These are phyloP conservation scores for Gulo gulo DNA, from an alignment of 2,113 vertebrate genomes.

Conservation along the genomic window DNA sequence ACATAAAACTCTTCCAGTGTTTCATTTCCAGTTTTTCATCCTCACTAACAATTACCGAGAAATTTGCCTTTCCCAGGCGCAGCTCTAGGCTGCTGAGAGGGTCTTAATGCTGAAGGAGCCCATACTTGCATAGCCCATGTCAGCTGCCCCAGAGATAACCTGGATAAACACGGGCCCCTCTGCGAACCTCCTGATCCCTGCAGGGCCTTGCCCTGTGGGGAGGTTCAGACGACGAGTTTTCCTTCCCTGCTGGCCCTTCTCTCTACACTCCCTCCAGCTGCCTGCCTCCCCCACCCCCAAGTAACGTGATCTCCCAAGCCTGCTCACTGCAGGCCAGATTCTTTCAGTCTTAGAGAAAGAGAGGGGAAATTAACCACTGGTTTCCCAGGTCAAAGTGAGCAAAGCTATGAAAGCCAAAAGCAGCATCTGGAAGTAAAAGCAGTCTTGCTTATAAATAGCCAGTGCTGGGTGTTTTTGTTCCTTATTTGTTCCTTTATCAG, in stretches of 20 bases:
- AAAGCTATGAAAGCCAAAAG: not conserved
- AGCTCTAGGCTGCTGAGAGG: not conserved
- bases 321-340: constrained; percentile 82
- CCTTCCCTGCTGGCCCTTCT: constrained; percentile 68
- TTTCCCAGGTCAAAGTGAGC: constrained; percentile 35
- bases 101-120: accelerated
- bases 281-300: constrained; percentile 77
- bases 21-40: not conserved
- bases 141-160: not conserved
- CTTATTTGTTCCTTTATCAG: not conserved
- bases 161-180: constrained; percentile 57
- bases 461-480: not conserved
- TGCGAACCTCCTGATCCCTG: constrained; percentile 64
- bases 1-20: not conserved
- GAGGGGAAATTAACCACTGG: constrained; percentile 81
- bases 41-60: not conserved
- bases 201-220: constrained; percentile 65
- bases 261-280: constrained; percentile 67
- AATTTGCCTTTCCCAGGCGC: not conserved
- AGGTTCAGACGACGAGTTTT: constrained; percentile 78
- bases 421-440: not conserved
- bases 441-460: not conserved
- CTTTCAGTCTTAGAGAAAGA: constrained; percentile 74
- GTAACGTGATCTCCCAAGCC: constrained; percentile 84
- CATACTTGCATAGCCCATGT: not conserved